Conservation (phyloP, 2,113 vertebrate species). For the Delphinapterus leucas region DNA sequence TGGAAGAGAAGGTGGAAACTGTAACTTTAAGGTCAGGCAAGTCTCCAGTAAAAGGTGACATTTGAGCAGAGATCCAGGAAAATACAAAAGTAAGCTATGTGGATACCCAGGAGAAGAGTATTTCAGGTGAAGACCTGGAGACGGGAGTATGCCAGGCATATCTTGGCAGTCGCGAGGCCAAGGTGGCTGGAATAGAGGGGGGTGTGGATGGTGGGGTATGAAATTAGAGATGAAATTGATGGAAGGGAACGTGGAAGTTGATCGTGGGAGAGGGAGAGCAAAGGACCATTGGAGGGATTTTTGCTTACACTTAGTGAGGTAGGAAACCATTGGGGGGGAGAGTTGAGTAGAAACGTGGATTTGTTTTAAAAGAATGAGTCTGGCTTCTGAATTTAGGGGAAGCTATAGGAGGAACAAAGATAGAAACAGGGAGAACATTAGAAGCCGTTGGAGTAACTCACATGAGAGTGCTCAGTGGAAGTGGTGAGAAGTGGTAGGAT, state of each 20-base stretch:
- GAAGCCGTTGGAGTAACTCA: background rate
- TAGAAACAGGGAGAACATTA: background rate
- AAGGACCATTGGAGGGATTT: background rate
- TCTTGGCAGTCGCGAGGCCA: background rate
- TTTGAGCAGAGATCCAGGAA: background rate
- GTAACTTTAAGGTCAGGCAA: background rate
- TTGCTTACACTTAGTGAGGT: background rate
- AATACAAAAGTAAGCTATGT: background rate
- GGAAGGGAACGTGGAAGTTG: fast-evolving
- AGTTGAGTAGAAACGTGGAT: background rate
- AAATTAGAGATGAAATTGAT: background rate
- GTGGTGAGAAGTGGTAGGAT: background rate
- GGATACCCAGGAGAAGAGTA: background rate
- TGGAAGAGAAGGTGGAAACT: background rate
- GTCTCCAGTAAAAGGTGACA: background rate
- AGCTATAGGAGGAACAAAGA: background rate
- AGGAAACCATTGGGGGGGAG: background rate
- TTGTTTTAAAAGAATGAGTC: background rate
- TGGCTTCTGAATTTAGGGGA: background rate
- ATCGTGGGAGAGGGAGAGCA: too few relatives aligned
- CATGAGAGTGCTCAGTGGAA: background rate
- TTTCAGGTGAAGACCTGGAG: background rate
- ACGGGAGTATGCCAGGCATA: too few relatives aligned
- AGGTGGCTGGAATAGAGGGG: background rate
- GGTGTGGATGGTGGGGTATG: background rate